A percentile compares a stretch with the other conserved stretches of the same genome.
phyloP scores from a whole-genome alignment of 2,888 invertebrate genomes.

The Stenoptilia bipunctidactyla region DNA sequence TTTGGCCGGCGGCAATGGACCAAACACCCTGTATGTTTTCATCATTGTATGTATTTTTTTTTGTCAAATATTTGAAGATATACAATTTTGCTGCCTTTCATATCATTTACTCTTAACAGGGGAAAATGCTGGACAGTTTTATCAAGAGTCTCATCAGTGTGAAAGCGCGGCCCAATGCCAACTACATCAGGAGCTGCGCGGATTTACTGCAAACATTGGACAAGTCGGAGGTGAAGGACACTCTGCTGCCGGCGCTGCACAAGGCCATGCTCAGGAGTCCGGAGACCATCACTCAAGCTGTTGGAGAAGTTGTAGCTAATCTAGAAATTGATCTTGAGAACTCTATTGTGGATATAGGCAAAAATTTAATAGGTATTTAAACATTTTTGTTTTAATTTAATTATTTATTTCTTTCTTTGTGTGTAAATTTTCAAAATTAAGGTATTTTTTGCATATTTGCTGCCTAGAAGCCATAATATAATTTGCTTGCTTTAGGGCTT shows the following conservation, averaged over 20 bases:
- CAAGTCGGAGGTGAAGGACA: slow-evolving; percentile 78
- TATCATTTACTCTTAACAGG: slow-evolving; percentile 52
- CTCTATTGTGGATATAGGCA: slow-evolving; percentile 83
- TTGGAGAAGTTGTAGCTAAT: slow-evolving; percentile 81
- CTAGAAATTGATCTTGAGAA: slow-evolving; percentile 82
- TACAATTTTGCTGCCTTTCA: too few species aligned
- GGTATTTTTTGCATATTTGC: too few species aligned
- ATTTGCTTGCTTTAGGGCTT: too few species aligned
- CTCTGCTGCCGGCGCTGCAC: slow-evolving; percentile 86
- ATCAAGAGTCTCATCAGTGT: slow-evolving; percentile 83
- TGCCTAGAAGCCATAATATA: too few species aligned
- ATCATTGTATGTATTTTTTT: too few species aligned
- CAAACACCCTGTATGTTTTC: too few species aligned
- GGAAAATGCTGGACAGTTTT: slow-evolving; percentile 76
- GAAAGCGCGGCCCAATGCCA: slow-evolving; percentile 80
- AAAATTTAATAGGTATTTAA: slow-evolving; percentile 84
- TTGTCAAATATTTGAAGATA: too few species aligned
- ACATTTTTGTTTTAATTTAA: too few species aligned
- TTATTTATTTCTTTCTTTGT: too few species aligned
- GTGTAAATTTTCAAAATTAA: too few species aligned
- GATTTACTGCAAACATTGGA: slow-evolving; percentile 75
- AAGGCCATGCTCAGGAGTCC: slow-evolving; percentile 94
- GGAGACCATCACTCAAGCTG: slow-evolving; percentile 87
- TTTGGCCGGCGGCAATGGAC: too few species aligned
- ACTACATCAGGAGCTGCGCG: slow-evolving; percentile 76